Conservation (phyloP, 2,113 vertebrate genomes). For the Trogon surrucura region DNA sequence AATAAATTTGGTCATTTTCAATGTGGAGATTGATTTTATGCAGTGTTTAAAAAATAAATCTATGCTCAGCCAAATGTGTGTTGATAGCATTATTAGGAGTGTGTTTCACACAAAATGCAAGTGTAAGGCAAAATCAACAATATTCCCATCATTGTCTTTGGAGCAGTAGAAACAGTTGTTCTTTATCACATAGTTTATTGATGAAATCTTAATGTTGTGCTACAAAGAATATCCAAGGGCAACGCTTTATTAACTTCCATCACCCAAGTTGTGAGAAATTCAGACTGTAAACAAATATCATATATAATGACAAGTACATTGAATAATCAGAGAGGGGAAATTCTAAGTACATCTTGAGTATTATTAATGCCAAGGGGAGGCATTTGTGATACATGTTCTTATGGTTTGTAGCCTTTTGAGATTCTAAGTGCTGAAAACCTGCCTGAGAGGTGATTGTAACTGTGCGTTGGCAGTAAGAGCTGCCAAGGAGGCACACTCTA, state of each 20-base stretch:
- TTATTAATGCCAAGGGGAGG: background rate
- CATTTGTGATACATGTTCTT: background rate
- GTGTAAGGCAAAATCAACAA: background rate
- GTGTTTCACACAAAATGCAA: background rate
- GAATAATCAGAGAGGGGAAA: background rate
- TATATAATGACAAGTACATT: background rate
- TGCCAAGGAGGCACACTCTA: background rate
- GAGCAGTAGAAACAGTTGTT: background rate
- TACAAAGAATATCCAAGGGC: background rate
- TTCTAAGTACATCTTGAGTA: background rate
- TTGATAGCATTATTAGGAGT: background rate
- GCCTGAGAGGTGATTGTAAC: background rate
- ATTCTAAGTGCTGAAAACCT: background rate
- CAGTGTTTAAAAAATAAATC: background rate
- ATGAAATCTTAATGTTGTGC: background rate
- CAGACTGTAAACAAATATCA: background rate
- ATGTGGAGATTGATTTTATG: background rate
- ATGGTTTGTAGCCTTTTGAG: background rate
- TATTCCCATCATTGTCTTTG: fast-evolving
- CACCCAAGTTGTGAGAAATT: background rate
- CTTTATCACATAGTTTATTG: background rate
- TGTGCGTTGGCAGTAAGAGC: background rate
- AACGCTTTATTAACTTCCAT: background rate
- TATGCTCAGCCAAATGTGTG: background rate
- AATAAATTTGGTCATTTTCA: background rate